Evolutionary conservation across 1,140 invertebrate species (phyloP), one percentile per base, ranked within the genome.

Genomic region (Hormaphis cornu): DNA sequence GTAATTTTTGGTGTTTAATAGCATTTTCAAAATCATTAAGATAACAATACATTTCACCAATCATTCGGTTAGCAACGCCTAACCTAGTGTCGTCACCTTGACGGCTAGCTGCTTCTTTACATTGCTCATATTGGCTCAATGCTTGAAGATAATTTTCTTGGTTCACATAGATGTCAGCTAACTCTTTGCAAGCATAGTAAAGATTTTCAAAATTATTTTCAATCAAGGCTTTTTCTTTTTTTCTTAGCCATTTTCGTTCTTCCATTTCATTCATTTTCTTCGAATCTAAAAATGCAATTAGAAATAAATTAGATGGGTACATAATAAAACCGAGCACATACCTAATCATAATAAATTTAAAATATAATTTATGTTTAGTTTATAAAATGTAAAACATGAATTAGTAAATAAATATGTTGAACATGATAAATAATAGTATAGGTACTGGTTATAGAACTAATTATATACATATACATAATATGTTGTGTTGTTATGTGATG

Each of bases 21-120:
- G 93, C 92, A 73, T 89, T 83, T 42, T 87, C 81, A 79, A 87
- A 93, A 16, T 90, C 82, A 26, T 83, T 86, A 52, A 89, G 75
- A 44, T 86, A 79, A 76, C 86, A 86, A 72, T 86, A 89, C 76
- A 90, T 89, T 80, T 97, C 93, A 7, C 92, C 93, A 50, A 95
- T 87, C 82, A 90, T 92, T 71, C 94, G 79, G 75, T 93, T 86
- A 3, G 89, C 87, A 70, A 89, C 83, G 0, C 86, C 92, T 78
- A 74, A 50, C 58, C 73, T 66, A 12, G 73, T 70, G 24, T 72
- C 73, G 56, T 72, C 72, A 14, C 71, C 56, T 26, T 35, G 35
- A 12, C 52, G 37, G 69, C 54, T 53, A 61, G 73, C 73, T 22
- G 71, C 72, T 54, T 50, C 52, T 70, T 73, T 48, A 54, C 42